A percentile compares a stretch with the other conserved stretches of the same genome.
Conservation (phyloP, 2,113 vertebrate species). For the Tricholaema leucomelas region DNA sequence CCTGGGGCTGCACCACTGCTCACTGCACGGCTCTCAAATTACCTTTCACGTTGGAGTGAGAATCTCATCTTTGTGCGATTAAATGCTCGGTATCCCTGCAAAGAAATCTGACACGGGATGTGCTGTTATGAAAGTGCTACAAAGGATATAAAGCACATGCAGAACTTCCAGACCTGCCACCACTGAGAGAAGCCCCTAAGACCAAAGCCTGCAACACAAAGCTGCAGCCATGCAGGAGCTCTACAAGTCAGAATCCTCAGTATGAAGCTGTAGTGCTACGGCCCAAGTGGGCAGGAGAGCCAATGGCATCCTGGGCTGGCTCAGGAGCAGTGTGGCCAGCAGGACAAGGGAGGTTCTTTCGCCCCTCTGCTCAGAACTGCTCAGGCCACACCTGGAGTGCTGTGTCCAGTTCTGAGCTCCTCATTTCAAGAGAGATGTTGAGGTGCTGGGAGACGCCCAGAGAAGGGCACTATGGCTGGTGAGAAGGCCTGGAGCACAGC, state of each 20-base stretch:
- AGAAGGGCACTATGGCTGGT: too few species aligned
- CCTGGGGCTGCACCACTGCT: not conserved
- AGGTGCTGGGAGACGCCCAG: too few species aligned
- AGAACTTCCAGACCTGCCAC: not conserved
- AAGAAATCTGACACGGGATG: not conserved
- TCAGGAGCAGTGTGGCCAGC: too few species aligned
- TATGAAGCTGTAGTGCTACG: not conserved
- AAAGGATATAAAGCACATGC: not conserved
- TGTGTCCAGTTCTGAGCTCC: too few species aligned
- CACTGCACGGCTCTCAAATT: conserved; percentile 6
- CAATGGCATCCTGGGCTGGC: too few species aligned
- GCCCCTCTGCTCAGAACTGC: too few species aligned
- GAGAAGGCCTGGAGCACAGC: too few species aligned
- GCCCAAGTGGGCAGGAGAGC: too few species aligned
- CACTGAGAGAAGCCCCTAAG: not conserved
- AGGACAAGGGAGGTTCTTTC: too few species aligned
- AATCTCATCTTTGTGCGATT: conserved; percentile 15
- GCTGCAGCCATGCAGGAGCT: not conserved
- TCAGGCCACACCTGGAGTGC: too few species aligned
- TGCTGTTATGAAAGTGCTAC: not conserved
- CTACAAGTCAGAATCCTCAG: not conserved
- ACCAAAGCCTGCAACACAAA: not conserved
- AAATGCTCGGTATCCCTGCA: not conserved
- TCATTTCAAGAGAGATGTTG: too few species aligned
- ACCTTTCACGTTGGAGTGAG: not conserved